Percentiles rank a stretch among this genome's conserved stretches.
Evolutionary conservation across 1,140 invertebrate genomes (phyloP).

Genomic region (Eurosta solidaginis): DNA sequence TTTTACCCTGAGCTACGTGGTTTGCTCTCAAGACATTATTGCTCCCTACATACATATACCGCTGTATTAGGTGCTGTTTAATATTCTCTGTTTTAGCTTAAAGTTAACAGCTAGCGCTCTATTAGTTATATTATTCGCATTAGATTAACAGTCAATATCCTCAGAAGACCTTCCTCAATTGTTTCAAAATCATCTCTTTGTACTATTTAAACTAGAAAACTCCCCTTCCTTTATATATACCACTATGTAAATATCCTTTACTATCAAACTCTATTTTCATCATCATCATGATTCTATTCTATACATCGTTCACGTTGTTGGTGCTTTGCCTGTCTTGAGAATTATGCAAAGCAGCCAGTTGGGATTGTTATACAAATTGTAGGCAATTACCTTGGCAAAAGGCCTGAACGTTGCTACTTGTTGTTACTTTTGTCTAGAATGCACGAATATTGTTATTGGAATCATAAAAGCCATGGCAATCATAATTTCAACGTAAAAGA

Average conservation of each 20-base stretch:
- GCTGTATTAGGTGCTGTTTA: background rate
- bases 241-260: background rate
- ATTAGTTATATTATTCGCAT: background rate
- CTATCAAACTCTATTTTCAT: background rate
- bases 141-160: background rate
- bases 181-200: background rate
- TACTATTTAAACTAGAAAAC: background rate
- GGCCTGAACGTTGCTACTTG: background rate
- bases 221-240: background rate
- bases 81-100: too few species aligned
- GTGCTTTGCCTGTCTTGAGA: background rate
- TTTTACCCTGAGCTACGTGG: background rate
- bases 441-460: background rate
- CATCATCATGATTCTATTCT: too few species aligned
- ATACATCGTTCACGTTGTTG: background rate
- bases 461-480: background rate
- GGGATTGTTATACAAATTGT: slow-evolving; percentile 25
- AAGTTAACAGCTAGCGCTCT: too few species aligned
- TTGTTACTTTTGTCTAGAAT: background rate
- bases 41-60: background rate
- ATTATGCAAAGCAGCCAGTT: slow-evolving; percentile 28
- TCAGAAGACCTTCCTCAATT: background rate
- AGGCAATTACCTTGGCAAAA: slow-evolving; percentile 28
- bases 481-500: background rate
- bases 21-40: too few species aligned